These are phyloP conservation scores for Drosophila chauvacae DNA, from an alignment of 1,140 invertebrate genomes.

Conservation along the genomic window DNA sequence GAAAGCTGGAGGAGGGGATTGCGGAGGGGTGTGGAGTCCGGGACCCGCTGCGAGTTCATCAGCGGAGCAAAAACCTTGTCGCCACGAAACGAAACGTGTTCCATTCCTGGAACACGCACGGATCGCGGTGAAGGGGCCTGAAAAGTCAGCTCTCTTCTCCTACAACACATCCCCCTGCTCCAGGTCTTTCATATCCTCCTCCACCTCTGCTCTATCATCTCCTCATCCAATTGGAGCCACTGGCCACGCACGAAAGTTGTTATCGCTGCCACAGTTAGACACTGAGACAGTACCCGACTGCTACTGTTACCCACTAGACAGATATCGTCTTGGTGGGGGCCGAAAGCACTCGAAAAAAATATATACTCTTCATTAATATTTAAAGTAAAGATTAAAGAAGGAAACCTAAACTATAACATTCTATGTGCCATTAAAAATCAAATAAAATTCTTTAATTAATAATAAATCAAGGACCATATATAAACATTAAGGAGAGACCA, in stretches of 20 bases:
- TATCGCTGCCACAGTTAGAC: constrained; percentile 70
- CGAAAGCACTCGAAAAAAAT: constrained; percentile 3
- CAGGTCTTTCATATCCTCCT: neutral
- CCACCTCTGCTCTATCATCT: neutral
- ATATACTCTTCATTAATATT: neutral
- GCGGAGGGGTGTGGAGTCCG: neutral
- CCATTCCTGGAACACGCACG: constrained; percentile 12
- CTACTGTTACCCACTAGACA: constrained; percentile 48
- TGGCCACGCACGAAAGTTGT: constrained; percentile 68
- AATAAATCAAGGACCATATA: neutral
- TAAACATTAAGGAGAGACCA: neutral
- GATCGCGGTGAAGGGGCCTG: neutral
- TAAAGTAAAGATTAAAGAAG: neutral
- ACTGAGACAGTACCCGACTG: constrained; percentile 47
- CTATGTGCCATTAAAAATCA: neutral
- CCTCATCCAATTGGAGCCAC: neutral
- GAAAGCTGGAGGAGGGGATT: constrained; percentile 1
- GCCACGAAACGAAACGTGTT: constrained; percentile 65
- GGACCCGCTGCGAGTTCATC: constrained; percentile 61
- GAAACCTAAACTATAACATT: neutral
- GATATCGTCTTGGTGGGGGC: constrained; percentile 16
- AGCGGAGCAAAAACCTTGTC: constrained; percentile 76
- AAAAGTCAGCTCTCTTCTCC: constrained; percentile 20
- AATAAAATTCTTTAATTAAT: no score
- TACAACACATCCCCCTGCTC: constrained; percentile 7